Evolutionary conservation across 30 jellyfish, hydroid and myxozoan species (phyloP), one percentile per base, ranked within the genome.

Genomic region (Euphysa ruthae): DNA sequence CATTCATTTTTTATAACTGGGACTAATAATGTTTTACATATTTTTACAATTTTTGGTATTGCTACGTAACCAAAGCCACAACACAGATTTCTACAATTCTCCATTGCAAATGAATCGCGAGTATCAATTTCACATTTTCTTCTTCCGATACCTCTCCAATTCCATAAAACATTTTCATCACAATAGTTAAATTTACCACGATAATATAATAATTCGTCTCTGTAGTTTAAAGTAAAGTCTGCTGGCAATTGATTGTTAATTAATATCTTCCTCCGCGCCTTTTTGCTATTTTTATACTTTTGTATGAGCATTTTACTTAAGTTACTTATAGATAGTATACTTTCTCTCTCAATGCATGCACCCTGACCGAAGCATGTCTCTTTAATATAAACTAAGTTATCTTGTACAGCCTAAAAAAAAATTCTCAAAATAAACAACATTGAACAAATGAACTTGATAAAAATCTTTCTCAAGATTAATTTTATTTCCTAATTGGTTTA

Each of bases 121-220:
- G 74, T 25, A 15, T 15, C 16, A 15, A 15, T 33, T 25, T 61
- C 27, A 4, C 74, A 61, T 14, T 19, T 31, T 6, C 74, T 29
- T 14, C 74, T 60, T 29, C 74, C 74, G 6, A 61, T 61, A 18
- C 74, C 74, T 7, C 7, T 13, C 74, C 74, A 61, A 15, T 7
- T 30, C 74, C 74, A 61, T 4, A 7, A 0, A 6, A 19, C 26
- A 61, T 61, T 61, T 8, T 61, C 18, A 0, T 33, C 63, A 61
- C 74, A 61, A 34, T 61, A 61, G 34, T 33, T 61, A 34, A 61
- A 61, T 5, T 62, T 60, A 0, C 74, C 74, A 27, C 69, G 69
- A 18, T 22, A 56, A 56, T 61, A 31, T 61, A 29, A 32, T 19
- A 61, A 33, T 61, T 10, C 35, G 27, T 61, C 18, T 7, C 15